Percentiles rank a stretch among this genome's conserved stretches.
Conservation (phyloP, 2,888 invertebrate species). For the Drosophila putrida region DNA sequence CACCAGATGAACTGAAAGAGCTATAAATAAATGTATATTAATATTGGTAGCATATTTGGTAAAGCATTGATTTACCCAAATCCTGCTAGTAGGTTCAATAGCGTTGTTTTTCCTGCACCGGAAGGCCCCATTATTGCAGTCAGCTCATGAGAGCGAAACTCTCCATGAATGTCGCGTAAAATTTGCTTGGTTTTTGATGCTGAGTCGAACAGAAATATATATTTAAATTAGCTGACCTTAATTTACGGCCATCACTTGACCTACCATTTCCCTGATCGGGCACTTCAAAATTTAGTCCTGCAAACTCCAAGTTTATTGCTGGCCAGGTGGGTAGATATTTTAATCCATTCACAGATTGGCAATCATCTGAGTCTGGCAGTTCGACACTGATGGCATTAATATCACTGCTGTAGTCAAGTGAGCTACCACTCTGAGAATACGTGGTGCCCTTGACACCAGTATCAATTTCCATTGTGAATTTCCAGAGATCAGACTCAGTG, state of each 20-base stretch:
- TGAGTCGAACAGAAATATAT: constrained; percentile 72
- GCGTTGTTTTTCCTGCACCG: constrained; percentile 96
- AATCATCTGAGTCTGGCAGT: constrained; percentile 86
- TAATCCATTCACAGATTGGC: constrained; percentile 86
- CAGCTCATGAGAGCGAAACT: constrained; percentile 93
- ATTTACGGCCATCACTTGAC: constrained; percentile 42
- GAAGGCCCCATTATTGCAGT: constrained; percentile 97
- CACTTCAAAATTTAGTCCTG: constrained; percentile 93
- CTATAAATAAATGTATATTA: constrained; percentile 84
- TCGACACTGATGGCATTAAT: constrained; percentile 83
- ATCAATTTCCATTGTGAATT: constrained; percentile 29
- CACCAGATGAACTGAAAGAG: constrained; percentile 89
- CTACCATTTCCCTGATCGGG: constrained; percentile 89
- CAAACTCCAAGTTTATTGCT: constrained; percentile 93
- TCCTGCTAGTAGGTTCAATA: constrained; percentile 95
- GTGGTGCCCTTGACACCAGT: constrained; percentile 52
- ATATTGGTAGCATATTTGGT: not conserved
- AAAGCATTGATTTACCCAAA: constrained; percentile 90
- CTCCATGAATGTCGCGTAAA: constrained; percentile 92
- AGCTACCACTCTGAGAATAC: constrained; percentile 69
- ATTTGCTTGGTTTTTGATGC: constrained; percentile 89
- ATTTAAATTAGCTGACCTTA: too few species aligned
- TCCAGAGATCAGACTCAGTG: not conserved
- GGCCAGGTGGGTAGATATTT: constrained; percentile 89
- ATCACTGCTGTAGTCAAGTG: constrained; percentile 81